Percentiles rank a stretch among this genome's conserved stretches.
These are phyloP conservation scores for Trichosurus vulpecula DNA, from an alignment of 2,797 vertebrate species.

Conservation along the genomic window DNA sequence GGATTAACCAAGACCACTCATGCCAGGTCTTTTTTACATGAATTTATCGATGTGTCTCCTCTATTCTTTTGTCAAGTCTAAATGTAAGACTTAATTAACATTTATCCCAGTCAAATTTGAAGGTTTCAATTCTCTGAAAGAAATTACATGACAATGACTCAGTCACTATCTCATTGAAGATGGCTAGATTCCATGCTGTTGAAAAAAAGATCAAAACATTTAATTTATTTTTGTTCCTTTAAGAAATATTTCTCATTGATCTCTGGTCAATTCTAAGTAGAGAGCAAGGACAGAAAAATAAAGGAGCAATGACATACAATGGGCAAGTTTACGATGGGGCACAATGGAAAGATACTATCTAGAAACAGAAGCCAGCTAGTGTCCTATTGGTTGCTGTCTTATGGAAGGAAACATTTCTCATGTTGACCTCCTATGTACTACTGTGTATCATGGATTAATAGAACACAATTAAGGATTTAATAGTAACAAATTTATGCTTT, in stretches of 20 bases:
- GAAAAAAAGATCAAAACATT: background rate
- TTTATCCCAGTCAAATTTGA: background rate
- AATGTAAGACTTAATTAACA: background rate
- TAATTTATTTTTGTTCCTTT: background rate
- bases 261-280: background rate
- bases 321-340: background rate
- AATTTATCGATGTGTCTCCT: background rate
- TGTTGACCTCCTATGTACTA: background rate
- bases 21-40: background rate
- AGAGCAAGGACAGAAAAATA: background rate
- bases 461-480: background rate
- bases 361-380: background rate
- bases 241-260: background rate
- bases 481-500: background rate
- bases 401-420: background rate
- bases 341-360: background rate
- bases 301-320: background rate
- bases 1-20: background rate
- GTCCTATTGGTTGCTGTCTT: background rate
- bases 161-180: background rate
- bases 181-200: background rate
- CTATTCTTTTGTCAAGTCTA: background rate
- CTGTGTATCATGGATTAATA: background rate
- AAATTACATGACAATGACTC: background rate
- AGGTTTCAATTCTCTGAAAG: background rate